A percentile compares a stretch with the other conserved stretches of the same genome.
Conservation (phyloP, 2,113 vertebrate species). For the Lipotes vexillifer region DNA sequence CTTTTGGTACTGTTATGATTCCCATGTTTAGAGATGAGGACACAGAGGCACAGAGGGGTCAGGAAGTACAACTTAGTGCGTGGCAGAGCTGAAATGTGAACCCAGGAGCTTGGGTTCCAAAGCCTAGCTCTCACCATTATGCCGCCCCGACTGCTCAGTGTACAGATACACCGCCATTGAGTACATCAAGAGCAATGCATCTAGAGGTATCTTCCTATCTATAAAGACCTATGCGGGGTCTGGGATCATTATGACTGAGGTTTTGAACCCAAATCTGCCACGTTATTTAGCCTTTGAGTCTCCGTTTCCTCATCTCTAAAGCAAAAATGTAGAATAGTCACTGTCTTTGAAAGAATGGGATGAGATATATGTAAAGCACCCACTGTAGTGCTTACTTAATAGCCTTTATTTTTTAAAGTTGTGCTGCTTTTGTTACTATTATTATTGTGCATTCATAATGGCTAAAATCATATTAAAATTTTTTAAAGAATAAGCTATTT, state of each 20-base stretch:
- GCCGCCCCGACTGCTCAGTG: neutral
- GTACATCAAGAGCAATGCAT: neutral
- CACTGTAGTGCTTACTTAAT: neutral
- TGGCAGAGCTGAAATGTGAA: neutral
- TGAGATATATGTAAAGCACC: neutral
- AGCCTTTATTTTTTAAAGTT: neutral
- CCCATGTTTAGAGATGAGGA: neutral
- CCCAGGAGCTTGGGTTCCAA: neutral
- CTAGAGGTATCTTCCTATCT: neutral
- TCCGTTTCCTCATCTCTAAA: neutral
- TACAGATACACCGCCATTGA: accelerated
- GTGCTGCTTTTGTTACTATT: neutral
- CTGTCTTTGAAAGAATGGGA: neutral
- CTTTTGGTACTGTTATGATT: neutral
- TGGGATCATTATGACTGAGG: neutral
- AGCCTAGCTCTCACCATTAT: neutral
- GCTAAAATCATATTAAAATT: neutral
- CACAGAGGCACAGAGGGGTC: neutral
- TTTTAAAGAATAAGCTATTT: neutral
- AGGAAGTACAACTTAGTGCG: neutral
- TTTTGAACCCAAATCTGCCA: neutral
- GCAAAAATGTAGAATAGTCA: neutral
- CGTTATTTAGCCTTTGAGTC: neutral
- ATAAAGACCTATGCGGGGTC: neutral
- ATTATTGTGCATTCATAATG: neutral